These are phyloP conservation scores for Tribolium freemani DNA, from an alignment of 2,888 invertebrate species.

Conservation along the genomic window DNA sequence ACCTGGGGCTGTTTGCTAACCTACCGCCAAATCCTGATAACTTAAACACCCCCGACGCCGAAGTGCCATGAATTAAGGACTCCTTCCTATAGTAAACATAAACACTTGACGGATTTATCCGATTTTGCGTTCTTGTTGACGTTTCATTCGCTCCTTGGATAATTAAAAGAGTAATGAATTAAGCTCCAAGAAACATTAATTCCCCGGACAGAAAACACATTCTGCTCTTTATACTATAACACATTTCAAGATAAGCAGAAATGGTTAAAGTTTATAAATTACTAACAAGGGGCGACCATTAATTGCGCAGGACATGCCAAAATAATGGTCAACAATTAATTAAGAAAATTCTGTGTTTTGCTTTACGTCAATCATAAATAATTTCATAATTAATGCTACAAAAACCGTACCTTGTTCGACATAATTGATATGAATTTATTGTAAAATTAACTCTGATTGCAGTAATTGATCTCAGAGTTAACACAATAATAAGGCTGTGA, in stretches of 20 bases:
- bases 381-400: not conserved
- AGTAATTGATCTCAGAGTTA: not conserved
- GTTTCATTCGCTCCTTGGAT: conserved; percentile 4
- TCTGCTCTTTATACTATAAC: not conserved
- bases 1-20: conserved; percentile 45
- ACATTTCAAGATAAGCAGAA: not conserved
- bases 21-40: conserved; percentile 41
- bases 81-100: conserved; percentile 42
- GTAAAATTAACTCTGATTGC: not conserved
- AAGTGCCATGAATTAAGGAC: conserved; percentile 46
- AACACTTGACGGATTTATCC: conserved; percentile 43
- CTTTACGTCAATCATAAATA: not conserved
- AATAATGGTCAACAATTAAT: too few species aligned
- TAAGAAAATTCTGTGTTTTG: not conserved
- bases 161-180: conserved; percentile 34
- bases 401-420: not conserved
- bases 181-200: not conserved
- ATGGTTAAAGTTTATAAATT: too few species aligned
- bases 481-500: not conserved
- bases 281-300: too few species aligned
- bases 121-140: conserved; percentile 24
- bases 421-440: not conserved
- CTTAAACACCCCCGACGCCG: conserved; percentile 39
- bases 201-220: not conserved
- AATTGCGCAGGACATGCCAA: too few species aligned